Conservation (phyloP, 2,797 vertebrate genomes). For the Microtus agrestis region DNA sequence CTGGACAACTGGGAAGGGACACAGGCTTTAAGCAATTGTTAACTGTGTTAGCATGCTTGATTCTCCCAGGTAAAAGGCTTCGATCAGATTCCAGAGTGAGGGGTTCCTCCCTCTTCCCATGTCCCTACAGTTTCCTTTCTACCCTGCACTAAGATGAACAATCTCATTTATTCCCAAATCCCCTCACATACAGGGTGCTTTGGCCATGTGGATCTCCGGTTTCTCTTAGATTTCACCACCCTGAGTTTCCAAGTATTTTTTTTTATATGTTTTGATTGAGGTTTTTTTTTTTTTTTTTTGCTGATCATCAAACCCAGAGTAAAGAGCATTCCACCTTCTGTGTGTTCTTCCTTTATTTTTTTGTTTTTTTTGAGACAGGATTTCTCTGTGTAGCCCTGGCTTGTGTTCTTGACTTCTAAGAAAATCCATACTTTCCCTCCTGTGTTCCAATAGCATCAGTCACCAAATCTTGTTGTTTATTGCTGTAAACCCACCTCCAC, state of each 20-base stretch:
- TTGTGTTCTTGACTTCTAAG: background rate
- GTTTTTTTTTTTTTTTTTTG: background rate
- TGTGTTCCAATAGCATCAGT: background rate
- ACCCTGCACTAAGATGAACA: background rate
- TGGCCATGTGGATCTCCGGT: background rate
- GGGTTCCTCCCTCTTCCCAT: background rate
- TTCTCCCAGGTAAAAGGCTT: background rate
- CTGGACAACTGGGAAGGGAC: background rate
- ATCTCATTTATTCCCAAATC: constrained; percentile 25
- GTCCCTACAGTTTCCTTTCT: background rate
- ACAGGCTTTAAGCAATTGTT: background rate
- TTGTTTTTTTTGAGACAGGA: background rate
- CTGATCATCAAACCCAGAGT: background rate
- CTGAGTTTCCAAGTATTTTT: background rate
- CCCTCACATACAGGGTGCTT: background rate
- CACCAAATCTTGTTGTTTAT: constrained; percentile 1
- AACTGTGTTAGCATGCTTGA: background rate
- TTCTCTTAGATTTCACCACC: constrained; percentile 29
- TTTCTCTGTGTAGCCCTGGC: background rate
- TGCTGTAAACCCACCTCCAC: background rate
- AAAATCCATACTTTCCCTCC: constrained; percentile 30
- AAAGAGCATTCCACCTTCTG: background rate
- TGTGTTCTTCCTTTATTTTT: background rate
- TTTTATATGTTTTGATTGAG: background rate
- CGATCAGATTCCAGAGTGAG: background rate